phyloP scores from a whole-genome alignment of 2,797 vertebrate genomes.

The Helarctos malayanus region DNA sequence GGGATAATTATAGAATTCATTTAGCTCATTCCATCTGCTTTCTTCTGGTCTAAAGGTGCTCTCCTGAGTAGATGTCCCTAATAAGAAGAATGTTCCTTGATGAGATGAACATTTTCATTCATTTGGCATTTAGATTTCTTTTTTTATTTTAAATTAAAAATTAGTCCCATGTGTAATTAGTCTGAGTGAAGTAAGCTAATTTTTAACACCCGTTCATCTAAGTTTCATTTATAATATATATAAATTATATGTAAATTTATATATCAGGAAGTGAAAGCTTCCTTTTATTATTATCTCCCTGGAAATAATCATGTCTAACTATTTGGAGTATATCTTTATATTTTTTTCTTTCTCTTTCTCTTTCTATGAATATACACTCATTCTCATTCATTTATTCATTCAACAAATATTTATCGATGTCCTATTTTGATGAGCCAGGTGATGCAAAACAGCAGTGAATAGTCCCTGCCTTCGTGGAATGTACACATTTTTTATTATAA shows the following conservation, averaged over 20 bases:
- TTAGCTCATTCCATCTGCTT: background rate
- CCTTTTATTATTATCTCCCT: background rate
- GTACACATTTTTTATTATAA: background rate
- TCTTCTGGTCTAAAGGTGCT: background rate
- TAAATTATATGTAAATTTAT: background rate
- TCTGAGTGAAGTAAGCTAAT: background rate
- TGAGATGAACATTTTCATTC: background rate
- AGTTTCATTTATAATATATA: background rate
- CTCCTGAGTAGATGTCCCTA: background rate
- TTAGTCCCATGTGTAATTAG: background rate
- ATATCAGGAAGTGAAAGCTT: background rate
- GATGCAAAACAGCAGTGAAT: background rate
- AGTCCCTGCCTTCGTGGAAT: background rate
- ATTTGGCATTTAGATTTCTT: background rate
- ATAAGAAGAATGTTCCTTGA: background rate
- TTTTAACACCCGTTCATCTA: background rate
- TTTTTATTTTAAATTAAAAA: conserved; percentile 30
- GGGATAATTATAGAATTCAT: background rate
- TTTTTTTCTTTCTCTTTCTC: background rate
- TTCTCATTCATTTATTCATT: background rate
- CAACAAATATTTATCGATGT: background rate
- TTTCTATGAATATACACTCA: background rate
- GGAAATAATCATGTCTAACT: background rate
- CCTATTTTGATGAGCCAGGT: background rate
- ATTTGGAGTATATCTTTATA: background rate